These are phyloP conservation scores for Dermatemys mawii DNA, from an alignment of 2,113 vertebrate genomes.

Conservation along the genomic window DNA sequence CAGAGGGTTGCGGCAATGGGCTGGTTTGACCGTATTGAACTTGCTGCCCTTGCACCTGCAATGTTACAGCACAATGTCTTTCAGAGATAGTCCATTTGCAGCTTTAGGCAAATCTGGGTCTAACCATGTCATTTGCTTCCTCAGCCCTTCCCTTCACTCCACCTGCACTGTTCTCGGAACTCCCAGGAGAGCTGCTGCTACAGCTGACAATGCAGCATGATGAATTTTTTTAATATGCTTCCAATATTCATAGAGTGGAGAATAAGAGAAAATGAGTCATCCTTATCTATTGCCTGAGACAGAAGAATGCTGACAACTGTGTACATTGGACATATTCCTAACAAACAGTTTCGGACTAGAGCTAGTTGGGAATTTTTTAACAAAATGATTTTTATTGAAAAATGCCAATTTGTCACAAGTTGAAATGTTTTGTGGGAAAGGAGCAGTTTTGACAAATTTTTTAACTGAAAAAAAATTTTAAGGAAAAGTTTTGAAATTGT, in stretches of 20 bases:
- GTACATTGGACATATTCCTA: slow-evolving; percentile 22
- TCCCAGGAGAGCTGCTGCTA: neutral
- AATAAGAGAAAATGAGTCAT: slow-evolving; percentile 5
- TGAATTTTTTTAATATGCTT: neutral
- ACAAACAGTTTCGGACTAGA: slow-evolving; percentile 1
- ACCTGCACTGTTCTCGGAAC: neutral
- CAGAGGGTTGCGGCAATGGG: neutral
- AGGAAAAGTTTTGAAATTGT: neutral
- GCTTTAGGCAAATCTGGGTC: neutral
- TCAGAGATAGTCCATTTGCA: slow-evolving; percentile 17
- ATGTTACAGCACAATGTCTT: neutral
- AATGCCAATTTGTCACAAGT: neutral
- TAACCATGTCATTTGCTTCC: neutral
- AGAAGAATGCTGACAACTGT: neutral
- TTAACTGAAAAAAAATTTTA: neutral
- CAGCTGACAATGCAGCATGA: neutral
- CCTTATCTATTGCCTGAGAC: neutral
- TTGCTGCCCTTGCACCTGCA: neutral
- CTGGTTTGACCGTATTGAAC: neutral
- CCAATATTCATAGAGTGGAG: neutral
- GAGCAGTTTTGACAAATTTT: neutral
- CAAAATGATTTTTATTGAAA: slow-evolving; percentile 1
- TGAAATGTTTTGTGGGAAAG: neutral
- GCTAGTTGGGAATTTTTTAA: slow-evolving; percentile 10
- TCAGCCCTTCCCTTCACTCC: neutral